A percentile compares a stretch with the other conserved stretches of the same genome.
These are phyloP conservation scores for Popillia japonica DNA, from an alignment of 1,140 invertebrate species.

Conservation along the genomic window DNA sequence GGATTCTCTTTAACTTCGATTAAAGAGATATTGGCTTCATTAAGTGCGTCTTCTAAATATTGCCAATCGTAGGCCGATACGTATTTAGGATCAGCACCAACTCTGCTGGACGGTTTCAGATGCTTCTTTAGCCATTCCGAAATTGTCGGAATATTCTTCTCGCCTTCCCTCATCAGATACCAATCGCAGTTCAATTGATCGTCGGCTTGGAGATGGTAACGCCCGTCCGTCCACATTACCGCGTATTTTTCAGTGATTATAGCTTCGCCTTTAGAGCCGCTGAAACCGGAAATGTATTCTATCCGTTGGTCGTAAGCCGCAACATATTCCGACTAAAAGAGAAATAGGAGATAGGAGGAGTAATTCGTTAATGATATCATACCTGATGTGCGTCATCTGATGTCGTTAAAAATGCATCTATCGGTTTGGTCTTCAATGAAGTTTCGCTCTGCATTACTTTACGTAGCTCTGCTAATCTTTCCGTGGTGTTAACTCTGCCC, in stretches of 20 bases:
- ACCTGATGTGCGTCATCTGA: constrained; percentile 84
- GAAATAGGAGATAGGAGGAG: neutral
- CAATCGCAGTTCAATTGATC: constrained; percentile 81
- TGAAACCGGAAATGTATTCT: constrained; percentile 87
- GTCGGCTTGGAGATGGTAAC: constrained; percentile 83
- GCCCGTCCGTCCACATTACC: constrained; percentile 88
- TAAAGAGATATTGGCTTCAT: constrained; percentile 57
- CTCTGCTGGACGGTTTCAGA: constrained; percentile 61
- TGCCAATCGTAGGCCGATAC: neutral
- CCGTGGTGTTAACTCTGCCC: constrained; percentile 54
- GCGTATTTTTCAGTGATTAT: constrained; percentile 80
- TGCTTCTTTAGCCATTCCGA: constrained; percentile 73
- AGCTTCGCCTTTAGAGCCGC: constrained; percentile 81
- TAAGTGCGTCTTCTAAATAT: neutral
- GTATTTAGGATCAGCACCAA: neutral
- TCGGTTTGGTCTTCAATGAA: constrained; percentile 68
- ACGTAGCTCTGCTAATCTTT: constrained; percentile 66
- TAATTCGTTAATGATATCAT: constrained; percentile 42
- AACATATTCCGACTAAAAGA: constrained; percentile 69
- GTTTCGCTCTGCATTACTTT: constrained; percentile 72
- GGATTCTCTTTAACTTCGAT: constrained; percentile 1
- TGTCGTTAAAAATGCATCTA: constrained; percentile 80
- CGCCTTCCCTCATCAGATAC: constrained; percentile 78
- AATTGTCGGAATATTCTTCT: constrained; percentile 66
- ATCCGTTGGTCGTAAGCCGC: constrained; percentile 80